These are phyloP conservation scores for Cataglyphis cursor DNA, from an alignment of 2,888 invertebrate genomes.

Conservation along the genomic window DNA sequence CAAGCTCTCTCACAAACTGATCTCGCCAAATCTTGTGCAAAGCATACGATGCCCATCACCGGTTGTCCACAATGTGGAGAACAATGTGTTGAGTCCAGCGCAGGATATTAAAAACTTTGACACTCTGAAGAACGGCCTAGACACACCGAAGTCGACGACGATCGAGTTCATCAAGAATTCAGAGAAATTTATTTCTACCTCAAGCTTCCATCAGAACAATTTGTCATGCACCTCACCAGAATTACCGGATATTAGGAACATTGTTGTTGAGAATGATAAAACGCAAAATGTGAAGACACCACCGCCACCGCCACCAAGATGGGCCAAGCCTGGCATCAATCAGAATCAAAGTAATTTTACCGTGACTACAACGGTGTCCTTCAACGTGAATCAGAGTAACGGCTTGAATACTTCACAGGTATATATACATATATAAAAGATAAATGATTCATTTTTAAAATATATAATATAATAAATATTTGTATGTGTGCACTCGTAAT, in stretches of 20 bases:
- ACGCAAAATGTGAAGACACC: conserved; percentile 88
- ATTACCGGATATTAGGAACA: conserved; percentile 78
- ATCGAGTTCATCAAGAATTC: conserved; percentile 78
- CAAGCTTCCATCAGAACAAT: conserved; percentile 84
- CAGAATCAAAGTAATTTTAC: conserved; percentile 91
- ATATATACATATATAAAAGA: background rate
- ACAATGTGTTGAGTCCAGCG: conserved; percentile 82
- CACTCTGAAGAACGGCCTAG: conserved; percentile 65
- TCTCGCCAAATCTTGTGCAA: conserved; percentile 85
- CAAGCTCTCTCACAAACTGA: conserved; percentile 83
- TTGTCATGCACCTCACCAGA: conserved; percentile 79
- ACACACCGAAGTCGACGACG: conserved; percentile 66
- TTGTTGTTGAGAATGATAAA: conserved; percentile 74
- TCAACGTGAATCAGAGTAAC: conserved; percentile 89
- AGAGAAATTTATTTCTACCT: conserved; percentile 75
- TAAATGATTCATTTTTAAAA: background rate
- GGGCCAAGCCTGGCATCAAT: conserved; percentile 92
- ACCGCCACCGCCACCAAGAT: conserved; percentile 94
- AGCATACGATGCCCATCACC: conserved; percentile 84
- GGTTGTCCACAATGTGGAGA: conserved; percentile 85
- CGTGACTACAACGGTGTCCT: conserved; percentile 95
- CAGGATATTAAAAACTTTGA: conserved; percentile 75
- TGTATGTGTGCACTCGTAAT: background rate
- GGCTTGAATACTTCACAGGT: conserved; percentile 68
- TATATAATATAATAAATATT: background rate